Evolutionary conservation across 1,140 invertebrate genomes (phyloP).

Genomic region (Dryas iulia): DNA sequence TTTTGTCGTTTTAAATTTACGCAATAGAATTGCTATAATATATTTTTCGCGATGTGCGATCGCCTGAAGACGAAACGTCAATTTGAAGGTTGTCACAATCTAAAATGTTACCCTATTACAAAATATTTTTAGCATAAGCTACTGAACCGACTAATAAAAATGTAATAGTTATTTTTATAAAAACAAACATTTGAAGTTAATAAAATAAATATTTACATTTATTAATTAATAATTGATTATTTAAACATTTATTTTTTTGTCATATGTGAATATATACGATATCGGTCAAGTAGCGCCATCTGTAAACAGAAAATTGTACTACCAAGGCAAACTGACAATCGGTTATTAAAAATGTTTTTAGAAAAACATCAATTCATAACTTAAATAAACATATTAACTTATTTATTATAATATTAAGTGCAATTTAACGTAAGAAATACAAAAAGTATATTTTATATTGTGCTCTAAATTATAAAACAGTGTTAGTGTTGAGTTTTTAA

Average conservation of each 20-base stretch:
- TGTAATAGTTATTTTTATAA: no score
- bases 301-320: neutral
- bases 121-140: neutral
- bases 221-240: neutral
- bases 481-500: neutral
- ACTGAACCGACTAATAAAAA: no score
- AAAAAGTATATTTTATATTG: neutral
- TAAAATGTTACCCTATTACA: conserved; percentile 2
- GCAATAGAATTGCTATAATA: conserved; percentile 64
- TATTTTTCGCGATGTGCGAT: conserved; percentile 36
- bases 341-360: neutral
- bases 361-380: neutral
- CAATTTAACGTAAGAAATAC: neutral
- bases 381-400: neutral
- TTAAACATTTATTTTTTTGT: neutral
- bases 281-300: neutral
- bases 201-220: no score
- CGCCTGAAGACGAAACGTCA: conserved; percentile 27
- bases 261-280: neutral
- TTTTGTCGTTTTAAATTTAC: conserved; percentile 62
- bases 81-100: conserved; percentile 19
- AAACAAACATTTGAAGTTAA: no score
- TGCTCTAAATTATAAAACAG: neutral
- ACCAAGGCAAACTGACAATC: neutral
- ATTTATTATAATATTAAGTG: neutral